Percentiles rank a stretch among this genome's conserved stretches.
Conservation (phyloP, 1,140 invertebrate genomes). For the Lepidurus apus region DNA sequence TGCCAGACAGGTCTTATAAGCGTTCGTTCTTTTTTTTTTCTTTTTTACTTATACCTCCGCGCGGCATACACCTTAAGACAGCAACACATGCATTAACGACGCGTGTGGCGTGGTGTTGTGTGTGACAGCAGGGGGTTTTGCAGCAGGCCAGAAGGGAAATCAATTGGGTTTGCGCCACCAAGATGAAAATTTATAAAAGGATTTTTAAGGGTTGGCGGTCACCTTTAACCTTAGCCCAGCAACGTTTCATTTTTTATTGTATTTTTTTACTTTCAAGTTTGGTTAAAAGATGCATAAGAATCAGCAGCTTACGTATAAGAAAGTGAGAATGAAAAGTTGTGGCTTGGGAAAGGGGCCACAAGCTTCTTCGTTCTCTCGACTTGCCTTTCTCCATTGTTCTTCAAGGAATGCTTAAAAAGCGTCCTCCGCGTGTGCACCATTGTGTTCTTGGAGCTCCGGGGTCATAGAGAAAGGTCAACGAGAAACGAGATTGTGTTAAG, state of each 20-base stretch:
- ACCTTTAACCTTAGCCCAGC: not conserved
- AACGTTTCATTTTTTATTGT: not conserved
- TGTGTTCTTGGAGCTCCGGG: slow-evolving; percentile 1
- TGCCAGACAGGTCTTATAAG: slow-evolving; percentile 1
- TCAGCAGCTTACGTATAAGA: not conserved
- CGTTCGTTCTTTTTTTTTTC: not conserved
- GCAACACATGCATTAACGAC: slow-evolving; percentile 15
- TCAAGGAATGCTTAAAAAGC: no score
- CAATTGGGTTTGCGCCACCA: slow-evolving; percentile 9
- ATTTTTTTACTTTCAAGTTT: not conserved
- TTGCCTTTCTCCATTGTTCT: slow-evolving; percentile 19
- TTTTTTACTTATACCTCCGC: not conserved
- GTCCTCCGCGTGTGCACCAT: slow-evolving; percentile 1
- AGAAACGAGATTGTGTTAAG: slow-evolving; percentile 14
- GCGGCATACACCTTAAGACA: slow-evolving; percentile 18
- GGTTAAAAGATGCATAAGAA: not conserved
- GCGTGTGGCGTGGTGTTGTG: slow-evolving; percentile 20
- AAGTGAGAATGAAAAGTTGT: slow-evolving; percentile 10
- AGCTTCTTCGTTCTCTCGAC: no score
- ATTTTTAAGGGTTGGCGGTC: not conserved
- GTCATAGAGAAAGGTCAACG: slow-evolving; percentile 1
- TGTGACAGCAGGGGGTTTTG: slow-evolving; percentile 14
- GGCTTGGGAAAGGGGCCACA: slow-evolving; percentile 5
- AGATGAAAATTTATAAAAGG: slow-evolving; percentile 4
- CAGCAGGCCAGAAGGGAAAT: slow-evolving; percentile 13